Conservation (phyloP, 2,113 vertebrate species). For the Dicerorhinus sumatrensis region DNA sequence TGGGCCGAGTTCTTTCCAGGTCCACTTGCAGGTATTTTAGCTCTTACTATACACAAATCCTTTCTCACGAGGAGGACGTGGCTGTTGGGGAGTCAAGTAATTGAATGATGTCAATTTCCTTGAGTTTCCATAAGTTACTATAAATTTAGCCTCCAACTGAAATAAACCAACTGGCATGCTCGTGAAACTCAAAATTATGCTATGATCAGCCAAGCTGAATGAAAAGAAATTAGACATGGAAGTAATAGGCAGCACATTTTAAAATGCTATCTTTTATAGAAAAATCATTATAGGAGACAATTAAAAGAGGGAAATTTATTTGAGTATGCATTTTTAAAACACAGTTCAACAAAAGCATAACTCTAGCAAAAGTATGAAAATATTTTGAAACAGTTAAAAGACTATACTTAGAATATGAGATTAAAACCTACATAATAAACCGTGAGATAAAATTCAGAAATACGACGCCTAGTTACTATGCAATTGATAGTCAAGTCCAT, state of each 20-base stretch:
- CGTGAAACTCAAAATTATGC: conserved; percentile 65
- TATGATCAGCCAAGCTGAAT: conserved; percentile 64
- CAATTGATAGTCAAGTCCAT: background rate
- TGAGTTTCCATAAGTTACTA: conserved; percentile 54
- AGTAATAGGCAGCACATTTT: conserved; percentile 64
- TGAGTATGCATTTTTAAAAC: conserved; percentile 63
- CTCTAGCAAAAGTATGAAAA: conserved; percentile 22
- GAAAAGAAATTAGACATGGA: conserved; percentile 72
- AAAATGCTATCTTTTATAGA: conserved; percentile 68
- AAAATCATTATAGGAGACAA: conserved; percentile 61
- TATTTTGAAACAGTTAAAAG: background rate
- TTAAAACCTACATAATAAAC: background rate
- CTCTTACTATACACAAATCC: background rate
- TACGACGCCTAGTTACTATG: background rate
- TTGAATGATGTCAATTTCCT: conserved; percentile 61
- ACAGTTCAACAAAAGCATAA: conserved; percentile 62
- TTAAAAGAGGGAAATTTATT: conserved; percentile 67
- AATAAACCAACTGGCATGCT: conserved; percentile 65
- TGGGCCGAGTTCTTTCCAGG: background rate
- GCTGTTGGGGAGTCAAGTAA: conserved; percentile 14
- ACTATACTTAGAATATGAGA: background rate
- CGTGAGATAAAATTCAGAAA: background rate
- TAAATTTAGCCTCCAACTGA: conserved; percentile 72
- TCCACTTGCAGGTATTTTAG: background rate
- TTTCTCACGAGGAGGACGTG: background rate